Percentiles rank a stretch among this genome's conserved stretches.
These are phyloP conservation scores for Leucophenga montana DNA, from an alignment of 2,888 invertebrate genomes.

Conservation along the genomic window DNA sequence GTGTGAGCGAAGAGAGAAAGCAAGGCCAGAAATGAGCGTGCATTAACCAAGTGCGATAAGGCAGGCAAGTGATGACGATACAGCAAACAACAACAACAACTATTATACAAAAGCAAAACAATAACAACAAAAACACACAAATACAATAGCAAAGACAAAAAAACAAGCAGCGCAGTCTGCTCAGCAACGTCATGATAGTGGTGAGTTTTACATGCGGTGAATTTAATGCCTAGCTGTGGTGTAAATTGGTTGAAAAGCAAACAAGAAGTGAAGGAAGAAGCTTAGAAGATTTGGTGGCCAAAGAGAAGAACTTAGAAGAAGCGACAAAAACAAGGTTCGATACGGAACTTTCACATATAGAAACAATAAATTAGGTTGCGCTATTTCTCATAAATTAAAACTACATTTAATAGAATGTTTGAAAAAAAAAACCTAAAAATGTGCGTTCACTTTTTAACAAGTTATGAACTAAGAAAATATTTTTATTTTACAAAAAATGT, in stretches of 20 bases:
- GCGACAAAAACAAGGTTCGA: not conserved
- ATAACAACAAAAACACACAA: not conserved
- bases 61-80: conserved; percentile 37
- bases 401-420: too few relatives aligned
- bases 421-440: too few relatives aligned
- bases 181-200: not conserved
- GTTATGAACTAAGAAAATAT: too few relatives aligned
- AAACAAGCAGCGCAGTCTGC: not conserved
- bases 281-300: too few relatives aligned
- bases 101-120: not conserved
- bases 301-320: not conserved
- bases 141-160: not conserved
- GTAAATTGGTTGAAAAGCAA: too few relatives aligned
- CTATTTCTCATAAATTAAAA: too few relatives aligned
- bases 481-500: too few relatives aligned
- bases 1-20: conserved; percentile 42
- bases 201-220: not conserved
- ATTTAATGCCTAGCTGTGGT: not conserved
- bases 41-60: conserved; percentile 53
- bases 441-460: too few relatives aligned
- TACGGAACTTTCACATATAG: too few relatives aligned
- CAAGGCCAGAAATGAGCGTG: conserved; percentile 31
- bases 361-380: too few relatives aligned
- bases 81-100: not conserved
- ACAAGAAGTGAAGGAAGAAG: too few relatives aligned